Evolutionary conservation across 1,140 invertebrate genomes (phyloP), one percentile per base, ranked within the genome.

Genomic region (Neuroterus valhalla): DNA sequence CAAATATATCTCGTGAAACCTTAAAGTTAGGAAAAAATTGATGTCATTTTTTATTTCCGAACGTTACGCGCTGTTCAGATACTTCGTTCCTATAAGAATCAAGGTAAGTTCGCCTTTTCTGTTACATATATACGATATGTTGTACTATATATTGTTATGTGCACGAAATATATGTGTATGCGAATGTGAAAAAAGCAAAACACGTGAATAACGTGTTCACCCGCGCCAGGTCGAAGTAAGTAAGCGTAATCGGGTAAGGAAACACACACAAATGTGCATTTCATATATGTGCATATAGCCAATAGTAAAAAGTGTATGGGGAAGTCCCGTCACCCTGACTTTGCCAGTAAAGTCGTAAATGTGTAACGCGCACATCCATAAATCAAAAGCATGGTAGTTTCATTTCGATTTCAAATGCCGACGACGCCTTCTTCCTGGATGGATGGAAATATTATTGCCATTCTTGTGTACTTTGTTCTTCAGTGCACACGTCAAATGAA

Each of bases 331-430:
- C 74, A 80, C 76, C 76, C 79, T 76, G 79, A 78, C 79, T 55
- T 55, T 80, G 71, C 79, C 74, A 67, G 76, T 70, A 74, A 74
- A 78, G 76, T 81, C 80, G 79, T 81, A 81, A 81, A 81, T 75
- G 80, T 78, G 77, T 75, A 77, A 21, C 10, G 78, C 79, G 77
- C 79, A 75, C 79, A 75, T 77, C 77, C 77, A 77, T 81, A 79
- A 81, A 79, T 81, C 80, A 81, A n/a, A n/a, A 75, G 75, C 75
- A 72, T 75, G 70, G 79, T 74, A 76, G 71, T 71, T 72, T 76
- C 76, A 78, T 75, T 77, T 75, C 75, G 66, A 55, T 55, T 55
- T 55, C 52, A 55, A 55, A 55, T 55, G 52, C 23, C 52, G 52
- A 55, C 52, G 52, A 55, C 52, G 52, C 52, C 52, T 52, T 55